Base-by-base conservation (phyloP, 2,888 invertebrate species). In the Dryobota labecula region DNA sequence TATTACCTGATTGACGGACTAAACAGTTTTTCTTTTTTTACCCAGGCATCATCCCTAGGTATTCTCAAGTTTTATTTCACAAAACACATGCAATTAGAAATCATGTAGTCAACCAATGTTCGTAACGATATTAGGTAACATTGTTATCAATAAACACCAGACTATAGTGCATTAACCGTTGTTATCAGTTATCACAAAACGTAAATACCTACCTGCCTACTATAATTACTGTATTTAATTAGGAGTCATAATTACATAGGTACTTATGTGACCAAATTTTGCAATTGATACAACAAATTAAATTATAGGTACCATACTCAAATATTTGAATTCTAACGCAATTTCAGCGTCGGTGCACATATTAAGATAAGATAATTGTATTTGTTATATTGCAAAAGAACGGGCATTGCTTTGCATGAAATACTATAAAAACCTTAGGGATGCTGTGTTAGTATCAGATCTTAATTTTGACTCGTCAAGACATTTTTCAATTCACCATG, bases 381-480 rank as follows among this genome's bases (percentile, higher is more conserved):
- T 90, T 90, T 90, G 85, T 80, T 88, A 53, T 80, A 68, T 81
- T 78, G 66, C 76, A 72, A 80, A 83, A 78, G 15, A 79, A 80
- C 65, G 74, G 73, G 88, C 86, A 90, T 85, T 88, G 78, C 81
- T 88, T 88, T 84, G 75, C 84, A 82, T 79, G 87, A 78, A 83
- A 60, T 36, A 77, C 85, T 93, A 94, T 94, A 94, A 92, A 93
- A 91, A 89, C 90, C 88, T 49, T 76, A 88, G 88, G 76, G 72
- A 73, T 81, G 74, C 58, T 79, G 58, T 71, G 71, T 41, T 45
- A 72, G 51, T 51, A 75, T 80, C 86, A 85, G 63, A 84, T 65
- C 54, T 47, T 41, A 24, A 57, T 73, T 78, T 36, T 54, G 38
- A 69, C 36, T 71, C 70, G 27, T 62, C 36, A 43, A 62, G 63